Evolutionary conservation across 1,140 invertebrate species (phyloP).

Genomic region (Dreissena rostriformis): DNA sequence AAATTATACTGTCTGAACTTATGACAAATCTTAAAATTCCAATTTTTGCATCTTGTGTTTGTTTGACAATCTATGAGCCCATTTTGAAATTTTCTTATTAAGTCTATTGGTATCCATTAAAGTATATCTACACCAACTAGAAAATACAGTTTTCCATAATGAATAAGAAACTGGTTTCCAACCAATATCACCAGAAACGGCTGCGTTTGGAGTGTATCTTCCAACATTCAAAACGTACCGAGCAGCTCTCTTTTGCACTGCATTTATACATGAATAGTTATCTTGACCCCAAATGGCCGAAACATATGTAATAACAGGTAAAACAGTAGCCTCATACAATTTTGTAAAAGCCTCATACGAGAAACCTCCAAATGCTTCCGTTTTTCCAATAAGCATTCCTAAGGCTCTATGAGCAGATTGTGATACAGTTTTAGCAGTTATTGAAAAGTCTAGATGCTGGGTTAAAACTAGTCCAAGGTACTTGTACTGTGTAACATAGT

Average conservation of each 20-base stretch:
- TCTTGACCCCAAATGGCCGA: constrained; percentile 16
- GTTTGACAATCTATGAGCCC: too few species aligned
- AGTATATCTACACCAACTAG: neutral
- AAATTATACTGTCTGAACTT: too few species aligned
- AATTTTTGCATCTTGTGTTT: too few species aligned
- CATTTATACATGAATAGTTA: constrained; percentile 28
- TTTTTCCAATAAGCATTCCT: constrained; percentile 33
- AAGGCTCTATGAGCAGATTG: neutral
- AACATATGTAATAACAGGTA: constrained; percentile 4
- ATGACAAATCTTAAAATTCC: too few species aligned
- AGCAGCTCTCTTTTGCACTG: constrained; percentile 29
- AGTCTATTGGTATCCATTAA: constrained; percentile 16
- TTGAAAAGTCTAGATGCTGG: constrained; percentile 41
- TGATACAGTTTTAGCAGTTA: constrained; percentile 29
- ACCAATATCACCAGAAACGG: neutral
- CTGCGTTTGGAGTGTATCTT: constrained; percentile 15
- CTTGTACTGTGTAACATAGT: neutral
- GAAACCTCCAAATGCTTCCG: constrained; percentile 26
- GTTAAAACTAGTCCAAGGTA: constrained; percentile 16
- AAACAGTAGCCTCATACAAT: constrained; percentile 33
- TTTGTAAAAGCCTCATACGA: constrained; percentile 18
- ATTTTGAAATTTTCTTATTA: constrained; percentile 20
- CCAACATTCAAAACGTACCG: constrained; percentile 18
- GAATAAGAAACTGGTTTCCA: constrained; percentile 14
- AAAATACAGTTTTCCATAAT: constrained; percentile 9